These are phyloP conservation scores for Sicus ferrugineus DNA, from an alignment of 2,888 invertebrate species.

Conservation along the genomic window DNA sequence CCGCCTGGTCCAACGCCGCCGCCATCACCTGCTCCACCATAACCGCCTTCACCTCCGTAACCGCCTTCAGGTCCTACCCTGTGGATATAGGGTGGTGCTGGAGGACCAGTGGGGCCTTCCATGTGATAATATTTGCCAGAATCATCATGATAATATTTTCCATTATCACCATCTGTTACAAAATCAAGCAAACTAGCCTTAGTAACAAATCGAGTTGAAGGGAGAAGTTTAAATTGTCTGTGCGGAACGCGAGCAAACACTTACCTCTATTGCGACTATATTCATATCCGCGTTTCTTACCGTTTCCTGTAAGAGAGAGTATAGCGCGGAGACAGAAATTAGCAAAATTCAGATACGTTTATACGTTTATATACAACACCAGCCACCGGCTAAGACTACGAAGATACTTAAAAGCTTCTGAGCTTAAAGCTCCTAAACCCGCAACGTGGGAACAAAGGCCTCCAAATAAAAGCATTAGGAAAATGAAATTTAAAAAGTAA, in stretches of 20 bases:
- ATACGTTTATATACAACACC: background rate
- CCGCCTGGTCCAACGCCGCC: constrained; percentile 55
- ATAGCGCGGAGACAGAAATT: constrained; percentile 39
- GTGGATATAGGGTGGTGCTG: constrained; percentile 58
- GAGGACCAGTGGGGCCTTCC: constrained; percentile 63
- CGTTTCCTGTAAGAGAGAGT: constrained; percentile 47
- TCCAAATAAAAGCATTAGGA: constrained; percentile 3
- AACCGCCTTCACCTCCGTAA: constrained; percentile 52
- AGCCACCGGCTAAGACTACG: constrained; percentile 3
- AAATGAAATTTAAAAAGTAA: background rate
- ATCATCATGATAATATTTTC: constrained; percentile 61
- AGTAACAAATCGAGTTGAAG: background rate
- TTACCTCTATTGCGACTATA: constrained; percentile 53
- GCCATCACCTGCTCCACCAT: constrained; percentile 45
- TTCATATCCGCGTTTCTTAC: constrained; percentile 51
- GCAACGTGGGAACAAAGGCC: background rate
- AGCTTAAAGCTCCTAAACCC: constrained; percentile 21
- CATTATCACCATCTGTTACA: constrained; percentile 49
- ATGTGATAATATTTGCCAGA: constrained; percentile 61
- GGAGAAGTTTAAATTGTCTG: too few relatives aligned
- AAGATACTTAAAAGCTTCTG: constrained; percentile 10
- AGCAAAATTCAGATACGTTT: constrained; percentile 4
- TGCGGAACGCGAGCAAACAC: constrained; percentile 26
- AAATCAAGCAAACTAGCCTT: background rate
- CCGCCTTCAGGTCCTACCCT: constrained; percentile 59